A percentile compares a stretch with the other conserved stretches of the same genome.
These are phyloP conservation scores for Eptatretus atami DNA, from an alignment of 2,797 vertebrate genomes.

Conservation along the genomic window DNA sequence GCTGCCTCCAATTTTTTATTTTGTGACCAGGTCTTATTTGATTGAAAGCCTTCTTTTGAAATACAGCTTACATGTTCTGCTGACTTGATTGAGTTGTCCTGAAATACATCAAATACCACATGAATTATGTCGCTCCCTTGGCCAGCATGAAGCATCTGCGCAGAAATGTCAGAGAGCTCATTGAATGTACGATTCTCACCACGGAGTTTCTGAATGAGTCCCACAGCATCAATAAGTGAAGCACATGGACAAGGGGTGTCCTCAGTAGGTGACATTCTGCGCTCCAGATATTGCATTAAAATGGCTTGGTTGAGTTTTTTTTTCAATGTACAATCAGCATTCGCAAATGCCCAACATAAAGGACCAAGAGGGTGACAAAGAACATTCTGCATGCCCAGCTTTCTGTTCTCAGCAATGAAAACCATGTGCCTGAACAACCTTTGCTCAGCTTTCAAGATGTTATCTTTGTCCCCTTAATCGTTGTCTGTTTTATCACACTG, in stretches of 20 bases:
- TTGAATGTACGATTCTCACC: not conserved
- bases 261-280: not conserved
- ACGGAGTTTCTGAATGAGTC: slow-evolving; percentile 2
- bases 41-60: too few relatives aligned
- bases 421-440: not conserved
- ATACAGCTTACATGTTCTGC: too few relatives aligned
- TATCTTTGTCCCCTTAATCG: not conserved
- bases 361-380: slow-evolving; percentile 1
- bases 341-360: not conserved
- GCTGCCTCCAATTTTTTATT: too few relatives aligned
- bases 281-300: not conserved
- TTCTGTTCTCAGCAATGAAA: not conserved
- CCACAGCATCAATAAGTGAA: not conserved
- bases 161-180: not conserved
- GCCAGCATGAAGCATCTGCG: not conserved
- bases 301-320: not conserved
- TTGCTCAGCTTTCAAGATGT: not conserved
- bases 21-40: too few relatives aligned
- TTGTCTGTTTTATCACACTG: not conserved
- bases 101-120: too few relatives aligned
- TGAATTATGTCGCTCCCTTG: too few relatives aligned
- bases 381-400: not conserved
- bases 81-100: too few relatives aligned
- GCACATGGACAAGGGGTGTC: not conserved
- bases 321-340: not conserved